Evolutionary conservation across 2,113 vertebrate genomes (phyloP), one percentile per base, ranked within the genome.

Genomic region (Mirounga angustirostris): DNA sequence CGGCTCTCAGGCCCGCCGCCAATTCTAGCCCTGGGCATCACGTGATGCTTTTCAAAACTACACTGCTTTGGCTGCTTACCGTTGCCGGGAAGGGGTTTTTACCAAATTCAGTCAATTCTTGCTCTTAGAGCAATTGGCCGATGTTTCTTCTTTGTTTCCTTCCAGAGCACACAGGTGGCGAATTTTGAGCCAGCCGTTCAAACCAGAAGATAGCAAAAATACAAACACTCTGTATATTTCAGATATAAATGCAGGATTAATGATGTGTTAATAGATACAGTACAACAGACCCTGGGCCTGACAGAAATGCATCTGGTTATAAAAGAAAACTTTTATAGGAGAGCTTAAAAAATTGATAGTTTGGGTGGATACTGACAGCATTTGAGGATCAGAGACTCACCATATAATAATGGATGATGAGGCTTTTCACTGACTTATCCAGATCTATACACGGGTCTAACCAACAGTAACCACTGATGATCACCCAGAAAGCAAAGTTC

Each of bases 1-100:
- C 3, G 2, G 3, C 11, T 40, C 58, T 22, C 5, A 3, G 19
- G 36, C 19, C 63, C 16, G 15, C 33, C 4, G 1, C 43, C 1
- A 0, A 26, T 28, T 15, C 33, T 4, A 30, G 26, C 56, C 36
- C 46, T 9, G 82, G 91, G 11, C 50, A 8, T 50, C 26, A 22
- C 13, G 5, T 5, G 21, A 65, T 21, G 26, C n/a, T 95, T 73
- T 67, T 46, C 40, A n/a, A 63, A 54, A 73, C n/a, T 11, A 15
- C 0, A 10, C 22, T 5, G 14, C 14, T 92, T 26, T 91, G 73
- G 46, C 46, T 46, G 46, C 46, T 46, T 40, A 15, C 0, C 0
- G 0, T 80, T 69, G 36, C 24, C 14, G 2, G 46, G 58, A 26
- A 69, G 43, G 11, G 10, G 28, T 26, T 82, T 1, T 69, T 69